Percentiles rank a stretch among this genome's conserved stretches.
These are phyloP conservation scores for Acropora yongei DNA, from an alignment of 64 coral and sea anemone species.

Conservation along the genomic window DNA sequence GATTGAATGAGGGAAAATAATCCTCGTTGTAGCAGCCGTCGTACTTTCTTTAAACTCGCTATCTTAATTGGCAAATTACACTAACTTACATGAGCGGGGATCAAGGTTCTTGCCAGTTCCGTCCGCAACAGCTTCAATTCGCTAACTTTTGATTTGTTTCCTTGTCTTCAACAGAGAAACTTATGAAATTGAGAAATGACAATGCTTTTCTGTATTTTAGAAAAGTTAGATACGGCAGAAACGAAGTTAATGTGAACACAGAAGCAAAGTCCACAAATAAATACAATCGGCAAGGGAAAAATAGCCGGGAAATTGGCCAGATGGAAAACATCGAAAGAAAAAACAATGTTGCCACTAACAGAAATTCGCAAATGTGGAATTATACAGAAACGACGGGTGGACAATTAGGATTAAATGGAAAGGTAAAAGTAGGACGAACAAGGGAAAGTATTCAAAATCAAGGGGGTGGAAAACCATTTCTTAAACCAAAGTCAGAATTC, in stretches of 20 bases:
- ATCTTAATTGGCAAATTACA: not conserved
- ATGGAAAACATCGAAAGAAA: not conserved
- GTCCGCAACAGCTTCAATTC: too few species aligned
- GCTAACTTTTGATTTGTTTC: not conserved
- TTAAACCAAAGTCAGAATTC: not conserved
- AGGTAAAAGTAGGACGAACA: not conserved
- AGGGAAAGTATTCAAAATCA: not conserved
- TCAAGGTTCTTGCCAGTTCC: too few species aligned
- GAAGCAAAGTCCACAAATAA: not conserved
- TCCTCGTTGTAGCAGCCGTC: too few species aligned
- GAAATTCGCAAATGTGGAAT: not conserved
- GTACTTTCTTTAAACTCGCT: too few species aligned
- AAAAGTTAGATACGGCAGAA: not conserved
- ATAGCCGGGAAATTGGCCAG: not conserved
- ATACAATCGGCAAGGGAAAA: not conserved
- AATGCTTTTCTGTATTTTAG: constrained; percentile 13
- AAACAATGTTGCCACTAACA: not conserved
- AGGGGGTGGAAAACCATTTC: not conserved
- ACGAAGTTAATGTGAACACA: not conserved
- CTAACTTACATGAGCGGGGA: too few species aligned
- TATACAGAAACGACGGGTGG: not conserved
- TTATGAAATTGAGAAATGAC: constrained; percentile 26
- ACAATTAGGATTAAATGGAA: not conserved
- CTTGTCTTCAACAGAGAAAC: not conserved
- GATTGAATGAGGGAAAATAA: too few species aligned